Conservation (phyloP, 2,113 vertebrate genomes). For the Serinus canaria region DNA sequence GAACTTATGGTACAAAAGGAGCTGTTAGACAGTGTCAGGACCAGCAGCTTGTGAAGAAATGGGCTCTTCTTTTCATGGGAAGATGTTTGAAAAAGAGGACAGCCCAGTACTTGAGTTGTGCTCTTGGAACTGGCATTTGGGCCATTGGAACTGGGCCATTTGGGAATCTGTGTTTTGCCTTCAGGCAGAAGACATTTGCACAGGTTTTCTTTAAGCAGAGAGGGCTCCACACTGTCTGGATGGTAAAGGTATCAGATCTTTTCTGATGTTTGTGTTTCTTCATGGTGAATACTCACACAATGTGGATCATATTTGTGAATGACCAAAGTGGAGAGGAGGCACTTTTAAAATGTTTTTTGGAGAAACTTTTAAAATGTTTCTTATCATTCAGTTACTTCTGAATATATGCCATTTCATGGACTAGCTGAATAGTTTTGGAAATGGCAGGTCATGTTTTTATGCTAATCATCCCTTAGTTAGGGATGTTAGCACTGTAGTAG, state of each 20-base stretch:
- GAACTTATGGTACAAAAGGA: not conserved
- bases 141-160: not conserved
- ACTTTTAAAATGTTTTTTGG: not conserved
- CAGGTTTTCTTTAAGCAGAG: not conserved
- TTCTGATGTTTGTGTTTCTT: not conserved
- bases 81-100: not conserved
- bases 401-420: not conserved
- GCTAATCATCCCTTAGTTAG: not conserved
- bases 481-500: not conserved
- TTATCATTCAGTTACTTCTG: not conserved
- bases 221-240: not conserved
- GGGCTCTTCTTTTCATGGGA: not conserved
- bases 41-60: not conserved
- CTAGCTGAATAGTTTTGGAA: not conserved
- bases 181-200: not conserved
- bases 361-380: not conserved
- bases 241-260: not conserved
- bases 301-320: not conserved
- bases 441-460: not conserved
- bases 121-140: not conserved
- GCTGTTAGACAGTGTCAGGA: not conserved
- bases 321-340: not conserved
- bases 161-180: not conserved
- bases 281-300: not conserved
- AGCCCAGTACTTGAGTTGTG: not conserved